Conservation (phyloP, 1,140 invertebrate genomes). For the Drosophila malerkotliana region DNA sequence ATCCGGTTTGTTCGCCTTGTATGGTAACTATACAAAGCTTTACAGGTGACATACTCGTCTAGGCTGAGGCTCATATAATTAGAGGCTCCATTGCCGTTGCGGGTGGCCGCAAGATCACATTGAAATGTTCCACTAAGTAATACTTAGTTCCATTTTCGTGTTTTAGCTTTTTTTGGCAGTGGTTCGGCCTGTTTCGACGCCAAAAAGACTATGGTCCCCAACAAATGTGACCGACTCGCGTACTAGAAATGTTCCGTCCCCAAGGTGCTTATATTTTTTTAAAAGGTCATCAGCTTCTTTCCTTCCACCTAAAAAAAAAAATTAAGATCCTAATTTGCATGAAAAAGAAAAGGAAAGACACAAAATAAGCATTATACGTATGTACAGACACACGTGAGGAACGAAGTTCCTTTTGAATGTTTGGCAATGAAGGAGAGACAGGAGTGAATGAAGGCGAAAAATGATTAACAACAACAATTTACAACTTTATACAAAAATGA, state of each 20-base stretch:
- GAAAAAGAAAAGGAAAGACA: not conserved
- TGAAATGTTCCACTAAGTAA: slow-evolving; percentile 89
- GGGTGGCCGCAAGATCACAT: slow-evolving; percentile 85
- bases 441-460: too few species aligned
- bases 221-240: too few species aligned
- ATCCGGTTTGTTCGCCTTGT: slow-evolving; percentile 93
- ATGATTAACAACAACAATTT: too few species aligned
- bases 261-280: slow-evolving; percentile 86
- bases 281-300: slow-evolving; percentile 88
- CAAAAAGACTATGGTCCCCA: slow-evolving; percentile 85
- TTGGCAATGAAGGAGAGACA: slow-evolving; percentile 33
- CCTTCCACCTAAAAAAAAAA: slow-evolving; percentile 85
- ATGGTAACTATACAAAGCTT: slow-evolving; percentile 94
- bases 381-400: slow-evolving; percentile 87
- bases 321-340: not conserved
- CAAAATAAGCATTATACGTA: too few species aligned
- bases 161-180: slow-evolving; percentile 87
- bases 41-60: slow-evolving; percentile 84
- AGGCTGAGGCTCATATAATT: slow-evolving; percentile 93
- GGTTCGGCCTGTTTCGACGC: too few species aligned
- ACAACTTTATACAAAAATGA: too few species aligned
- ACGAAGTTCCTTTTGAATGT: slow-evolving; percentile 89
- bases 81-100: slow-evolving; percentile 90
- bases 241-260: too few species aligned
- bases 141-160: too few species aligned